Evolutionary conservation across 2,797 vertebrate species (phyloP), one percentile per base, ranked within the genome.

Genomic region (Cossypha dichroa): DNA sequence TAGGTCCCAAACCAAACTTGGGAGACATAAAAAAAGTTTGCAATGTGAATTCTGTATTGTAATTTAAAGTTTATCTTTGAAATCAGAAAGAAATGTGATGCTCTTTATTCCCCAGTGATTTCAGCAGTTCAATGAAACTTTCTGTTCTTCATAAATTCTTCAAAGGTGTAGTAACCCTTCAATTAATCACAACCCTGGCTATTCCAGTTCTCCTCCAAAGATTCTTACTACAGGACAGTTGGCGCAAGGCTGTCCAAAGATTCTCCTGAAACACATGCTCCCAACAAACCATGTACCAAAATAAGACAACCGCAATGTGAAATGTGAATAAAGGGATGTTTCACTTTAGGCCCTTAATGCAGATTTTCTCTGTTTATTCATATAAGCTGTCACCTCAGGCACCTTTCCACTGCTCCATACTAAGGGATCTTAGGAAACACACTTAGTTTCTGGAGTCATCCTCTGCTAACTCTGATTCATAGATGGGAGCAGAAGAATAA

Each of bases 101-200:
- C 59, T 73, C 36, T 75, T 54, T 77, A 73, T 75, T 89, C 75
- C 56, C 23, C 55, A 66, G 58, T 18, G 68, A 83, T 85, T 88
- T 81, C 72, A 83, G 75, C 79, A 88, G 76, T 88, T 93, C 64
- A 81, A 1, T 75, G 15, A 75, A 54, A 84, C 43, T n/a, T 85
- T 45, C 58, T 90, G 31, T 69, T 94, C 69, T 90, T 94, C 51
- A 11, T 72, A 84, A 69, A 68, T 64, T 68, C 49, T 95, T 94
- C 62, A 36, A 78, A 90, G 54, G 55, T 6, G 3, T 31, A 90
- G 64, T 31, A 93, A 60, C 51, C 54, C 69, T 91, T 94, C 82
- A 74, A 40, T n/a, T 88, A 80, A 74, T 85, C 73, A 67, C 34
- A 91, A 48, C 17, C 10, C 38, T 74, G 29, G 64, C 31, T 91